Percentiles rank a stretch among this genome's conserved stretches.
Conservation (phyloP, 2,113 vertebrate species). For the Callithrix jacchus region DNA sequence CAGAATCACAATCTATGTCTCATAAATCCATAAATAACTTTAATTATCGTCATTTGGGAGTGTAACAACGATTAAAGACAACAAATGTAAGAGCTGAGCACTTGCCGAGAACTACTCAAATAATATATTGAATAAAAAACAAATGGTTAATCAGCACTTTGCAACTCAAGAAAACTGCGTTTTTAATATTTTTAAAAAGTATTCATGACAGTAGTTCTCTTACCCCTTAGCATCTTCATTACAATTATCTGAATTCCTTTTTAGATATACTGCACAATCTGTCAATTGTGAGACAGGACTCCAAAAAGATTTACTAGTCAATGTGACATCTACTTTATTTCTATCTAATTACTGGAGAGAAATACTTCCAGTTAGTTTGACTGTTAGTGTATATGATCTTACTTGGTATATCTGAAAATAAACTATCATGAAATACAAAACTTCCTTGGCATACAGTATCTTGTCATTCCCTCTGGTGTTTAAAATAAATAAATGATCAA, state of each 20-base stretch:
- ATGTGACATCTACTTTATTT: not conserved
- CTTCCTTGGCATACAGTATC: not conserved
- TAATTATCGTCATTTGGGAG: not conserved
- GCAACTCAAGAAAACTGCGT: not conserved
- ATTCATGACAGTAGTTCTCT: not conserved
- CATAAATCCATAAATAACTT: conserved; percentile 5
- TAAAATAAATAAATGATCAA: not conserved
- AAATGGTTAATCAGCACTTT: not conserved
- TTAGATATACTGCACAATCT: not conserved
- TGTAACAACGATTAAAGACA: not conserved
- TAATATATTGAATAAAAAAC: not conserved
- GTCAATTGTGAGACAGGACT: not conserved
- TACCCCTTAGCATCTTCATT: not conserved
- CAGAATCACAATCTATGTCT: not conserved
- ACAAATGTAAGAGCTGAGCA: not conserved
- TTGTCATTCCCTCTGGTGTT: not conserved
- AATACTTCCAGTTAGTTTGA: not conserved
- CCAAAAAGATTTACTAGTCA: not conserved
- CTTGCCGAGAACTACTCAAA: not conserved
- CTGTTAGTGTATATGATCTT: not conserved
- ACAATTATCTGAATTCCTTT: not conserved
- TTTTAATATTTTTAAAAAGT: not conserved
- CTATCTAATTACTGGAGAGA: not conserved
- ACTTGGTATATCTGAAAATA: not conserved
- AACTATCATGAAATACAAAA: not conserved